phyloP scores from a whole-genome alignment of 2,113 vertebrate species.

The Myxocyprinus asiaticus region DNA sequence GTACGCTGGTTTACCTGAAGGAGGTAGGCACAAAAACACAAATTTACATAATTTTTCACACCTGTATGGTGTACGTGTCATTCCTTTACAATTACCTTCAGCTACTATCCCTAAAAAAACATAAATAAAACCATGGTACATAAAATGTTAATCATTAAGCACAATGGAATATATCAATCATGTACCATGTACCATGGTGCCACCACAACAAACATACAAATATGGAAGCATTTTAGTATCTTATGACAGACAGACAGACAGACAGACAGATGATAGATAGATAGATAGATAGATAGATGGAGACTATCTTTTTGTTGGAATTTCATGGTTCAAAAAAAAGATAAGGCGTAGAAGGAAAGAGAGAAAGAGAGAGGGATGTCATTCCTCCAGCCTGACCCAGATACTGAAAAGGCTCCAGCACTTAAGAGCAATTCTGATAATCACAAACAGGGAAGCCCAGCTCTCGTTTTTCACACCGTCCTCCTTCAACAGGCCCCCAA shows the following conservation, averaged over 20 bases:
- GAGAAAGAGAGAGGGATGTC: constrained; percentile 28
- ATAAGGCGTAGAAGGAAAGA: not conserved
- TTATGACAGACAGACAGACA: constrained; percentile 18
- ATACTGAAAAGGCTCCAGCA: constrained; percentile 8
- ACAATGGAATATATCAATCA: too few relatives aligned
- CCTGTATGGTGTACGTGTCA: constrained; percentile 6
- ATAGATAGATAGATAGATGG: too few relatives aligned
- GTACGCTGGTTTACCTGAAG: constrained; percentile 83
- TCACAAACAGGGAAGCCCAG: constrained; percentile 25
- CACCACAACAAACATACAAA: too few relatives aligned
- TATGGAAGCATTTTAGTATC: too few relatives aligned
- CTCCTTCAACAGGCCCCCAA: not conserved
- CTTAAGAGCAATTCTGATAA: not conserved
- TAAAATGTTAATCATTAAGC: too few relatives aligned
- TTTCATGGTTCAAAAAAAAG: constrained; percentile 3
- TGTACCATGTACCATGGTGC: too few relatives aligned
- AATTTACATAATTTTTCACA: not conserved
- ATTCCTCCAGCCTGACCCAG: constrained; percentile 16
- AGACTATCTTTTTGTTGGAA: too few relatives aligned
- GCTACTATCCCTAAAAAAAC: too few relatives aligned
- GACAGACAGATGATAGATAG: too few relatives aligned
- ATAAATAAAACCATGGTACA: too few relatives aligned
- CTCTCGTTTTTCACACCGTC: not conserved
- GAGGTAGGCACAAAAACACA: constrained; percentile 1
- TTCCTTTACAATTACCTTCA: not conserved